Base-by-base conservation (phyloP, 2,888 invertebrate species). In the Acanthosepion esculentum region DNA sequence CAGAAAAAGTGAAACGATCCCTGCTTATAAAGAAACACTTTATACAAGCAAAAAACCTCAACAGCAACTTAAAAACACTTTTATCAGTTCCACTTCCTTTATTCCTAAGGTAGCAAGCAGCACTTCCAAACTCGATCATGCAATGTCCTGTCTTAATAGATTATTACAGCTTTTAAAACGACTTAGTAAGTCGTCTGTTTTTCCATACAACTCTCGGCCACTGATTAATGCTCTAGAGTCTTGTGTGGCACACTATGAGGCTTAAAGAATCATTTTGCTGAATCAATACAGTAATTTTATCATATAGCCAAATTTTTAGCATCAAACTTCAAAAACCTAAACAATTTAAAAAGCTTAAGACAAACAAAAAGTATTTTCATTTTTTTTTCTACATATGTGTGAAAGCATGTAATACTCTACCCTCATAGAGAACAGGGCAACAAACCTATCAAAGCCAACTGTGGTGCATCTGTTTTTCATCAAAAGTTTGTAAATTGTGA, bases 201-300 rank as follows among this genome's bases (percentile, higher is more conserved):
- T 96, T 23, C 94, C 93, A 41, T 96, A 96, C 92, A 95, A 96
- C 94, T 95, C 96, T 48, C 64, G 94, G 78, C 95, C 95, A 50
- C 94, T 96, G 41, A 41, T 96, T 23, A 94, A 95, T 29, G 95
- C 96, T 12, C 64, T 96, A 10, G 92, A 94, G 33, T 50, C 94
- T 26, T 95, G 95, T 78, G 96, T 96, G 94, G 41, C 55, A 48
- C 18, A 95, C n/a, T 96, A 96, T 95, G 96, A 96, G n/a, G n/a
- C 48, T 29, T 93, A 53, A 93, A n/a, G n/a, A 33, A 78, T 18
- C 78, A 10, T 10, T n/a, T 78, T n/a, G 15, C 2, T n/a, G n/a
- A 78, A 78, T n/a, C 20, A 15, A 55, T 55, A 18, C 15, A 18
- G 20, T 55, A 15, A 55, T 55, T 3, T 18, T 18, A 50, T 50